Percentiles rank a stretch among this genome's conserved stretches.
Conservation (phyloP, 2,888 invertebrate genomes). For the Blastobasis adustella region DNA sequence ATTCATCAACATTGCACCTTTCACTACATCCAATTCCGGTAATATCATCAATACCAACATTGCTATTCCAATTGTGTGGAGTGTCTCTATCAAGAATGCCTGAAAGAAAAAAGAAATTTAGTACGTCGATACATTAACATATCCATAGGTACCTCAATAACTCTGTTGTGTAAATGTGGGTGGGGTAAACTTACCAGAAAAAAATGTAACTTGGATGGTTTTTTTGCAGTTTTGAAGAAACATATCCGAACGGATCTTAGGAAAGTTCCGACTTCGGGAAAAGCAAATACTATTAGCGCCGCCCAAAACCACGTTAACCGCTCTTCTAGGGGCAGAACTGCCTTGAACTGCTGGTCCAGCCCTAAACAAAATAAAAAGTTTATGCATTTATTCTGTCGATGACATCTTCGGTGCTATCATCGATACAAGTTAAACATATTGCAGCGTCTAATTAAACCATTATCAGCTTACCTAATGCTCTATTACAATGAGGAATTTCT, state of each 20-base stretch:
- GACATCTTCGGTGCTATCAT: neutral
- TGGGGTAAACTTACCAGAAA: conserved; percentile 58
- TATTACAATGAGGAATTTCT: conserved; percentile 76
- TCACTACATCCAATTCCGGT: conserved; percentile 86
- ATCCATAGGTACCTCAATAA: neutral
- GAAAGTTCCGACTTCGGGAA: conserved; percentile 85
- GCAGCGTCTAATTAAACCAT: too few relatives aligned
- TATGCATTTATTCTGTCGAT: neutral
- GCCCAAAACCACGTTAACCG: conserved; percentile 88
- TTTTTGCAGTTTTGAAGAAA: conserved; percentile 80
- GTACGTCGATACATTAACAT: neutral
- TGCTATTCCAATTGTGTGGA: conserved; percentile 85
- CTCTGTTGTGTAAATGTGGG: too few relatives aligned
- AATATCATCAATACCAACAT: conserved; percentile 84
- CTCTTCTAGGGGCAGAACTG: conserved; percentile 77
- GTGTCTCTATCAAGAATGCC: conserved; percentile 82
- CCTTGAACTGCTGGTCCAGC: conserved; percentile 76
- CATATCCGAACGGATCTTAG: conserved; percentile 81
- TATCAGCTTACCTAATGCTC: conserved; percentile 40
- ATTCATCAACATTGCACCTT: conserved; percentile 89
- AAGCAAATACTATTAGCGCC: conserved; percentile 81
- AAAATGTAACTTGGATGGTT: conserved; percentile 73
- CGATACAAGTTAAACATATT: neutral
- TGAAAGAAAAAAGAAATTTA: conserved; percentile 23
- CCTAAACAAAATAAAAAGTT: conserved; percentile 46